Percentiles rank a stretch among this genome's conserved stretches.
Conservation (phyloP, 2,113 vertebrate species). For the Nicator chloris region DNA sequence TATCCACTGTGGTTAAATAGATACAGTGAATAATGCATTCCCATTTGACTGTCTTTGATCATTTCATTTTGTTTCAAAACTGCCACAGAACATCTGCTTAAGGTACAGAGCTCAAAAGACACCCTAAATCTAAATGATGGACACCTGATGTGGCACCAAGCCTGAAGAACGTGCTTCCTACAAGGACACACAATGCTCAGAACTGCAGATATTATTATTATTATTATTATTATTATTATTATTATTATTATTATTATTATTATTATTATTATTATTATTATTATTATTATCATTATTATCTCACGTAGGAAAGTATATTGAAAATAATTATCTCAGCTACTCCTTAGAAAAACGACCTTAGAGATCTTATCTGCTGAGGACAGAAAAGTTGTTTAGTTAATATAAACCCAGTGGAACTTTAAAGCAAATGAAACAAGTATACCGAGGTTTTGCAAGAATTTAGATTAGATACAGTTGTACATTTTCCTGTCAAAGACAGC, state of each 20-base stretch:
- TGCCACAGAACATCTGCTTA: not conserved
- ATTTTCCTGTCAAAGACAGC: not conserved
- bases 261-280: not conserved
- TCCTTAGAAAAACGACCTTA: not conserved
- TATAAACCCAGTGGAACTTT: not conserved
- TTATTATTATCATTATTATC: not conserved
- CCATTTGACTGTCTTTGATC: not conserved
- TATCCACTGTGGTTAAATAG: not conserved
- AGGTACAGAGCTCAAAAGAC: not conserved
- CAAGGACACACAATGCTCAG: not conserved
- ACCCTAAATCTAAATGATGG: not conserved
- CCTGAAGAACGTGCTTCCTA: not conserved
- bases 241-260: not conserved
- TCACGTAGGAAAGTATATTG: not conserved
- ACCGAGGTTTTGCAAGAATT: not conserved
- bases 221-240: not conserved
- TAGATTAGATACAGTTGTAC: not conserved
- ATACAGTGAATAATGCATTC: not conserved
- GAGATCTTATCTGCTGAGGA: not conserved
- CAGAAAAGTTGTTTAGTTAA: not conserved
- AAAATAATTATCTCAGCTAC: not conserved
- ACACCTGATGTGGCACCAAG: not conserved
- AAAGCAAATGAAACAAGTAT: not conserved
- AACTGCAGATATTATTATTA: not conserved
- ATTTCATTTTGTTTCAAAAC: not conserved